Base-by-base conservation (phyloP, 1,140 invertebrate species). In the Anastatus disparis region DNA sequence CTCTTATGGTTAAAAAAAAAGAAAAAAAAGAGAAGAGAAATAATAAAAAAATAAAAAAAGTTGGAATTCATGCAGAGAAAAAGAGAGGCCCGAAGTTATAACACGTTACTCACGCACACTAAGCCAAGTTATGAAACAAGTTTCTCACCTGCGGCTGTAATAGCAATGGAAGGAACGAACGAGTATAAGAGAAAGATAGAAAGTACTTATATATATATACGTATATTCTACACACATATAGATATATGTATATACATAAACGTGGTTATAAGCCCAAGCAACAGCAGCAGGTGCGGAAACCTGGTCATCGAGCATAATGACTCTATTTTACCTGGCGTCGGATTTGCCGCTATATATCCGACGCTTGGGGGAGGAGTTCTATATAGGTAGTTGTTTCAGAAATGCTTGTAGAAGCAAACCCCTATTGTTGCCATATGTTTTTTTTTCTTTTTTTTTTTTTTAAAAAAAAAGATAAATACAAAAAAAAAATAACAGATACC, bases 301-400 rank as follows among this genome's bases (percentile, higher is more conserved):
- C 62, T 64, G 62, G 48, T 64, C 62, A 52, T 64, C 62, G 62
- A 26, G 48, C 31, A 64, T 64, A 64, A 64, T 64, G 62, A 64
- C 62, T 64, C 62, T 64, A 64, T 64, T 64, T 53, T 31, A 64
- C 9, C 48, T 0, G 27, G 15, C 52, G 31, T 56, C 9, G 42
- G 59, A 62, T 62, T 62, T 27, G 59, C 42, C 9, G n/a, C n/a
- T n/a, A n/a, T n/a, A n/a, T n/a, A n/a, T n/a, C 10, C 31, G 31
- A 35, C 4, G n/a, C n/a, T n/a, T n/a, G 31, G 10, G 31, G 31
- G 31, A 35, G 31, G 31, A 10, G 31, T 10, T 35, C 31, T n/a
- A n/a, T n/a, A n/a, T n/a, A n/a, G n/a, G n/a, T n/a, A n/a, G n/a
- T n/a, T n/a, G n/a, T n/a, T n/a, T n/a, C n/a, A n/a, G n/a, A n/a